Base-by-base conservation (phyloP, 2,113 vertebrate genomes). In the Carettochelys insculpta region DNA sequence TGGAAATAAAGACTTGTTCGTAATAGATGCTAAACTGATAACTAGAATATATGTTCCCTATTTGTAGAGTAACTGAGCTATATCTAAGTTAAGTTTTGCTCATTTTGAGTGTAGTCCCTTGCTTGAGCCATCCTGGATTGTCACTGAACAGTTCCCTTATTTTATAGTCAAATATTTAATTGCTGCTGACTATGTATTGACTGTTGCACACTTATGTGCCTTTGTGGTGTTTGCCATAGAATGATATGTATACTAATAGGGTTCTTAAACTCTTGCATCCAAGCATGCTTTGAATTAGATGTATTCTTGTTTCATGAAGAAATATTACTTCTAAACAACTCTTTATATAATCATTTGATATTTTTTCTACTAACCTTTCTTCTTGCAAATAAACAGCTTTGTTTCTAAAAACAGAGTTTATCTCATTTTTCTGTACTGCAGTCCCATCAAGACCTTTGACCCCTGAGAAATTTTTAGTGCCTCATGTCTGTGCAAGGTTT, bases 401-500 rank as follows among this genome's bases (percentile, higher is more conserved):
- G 2, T 86, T 82, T 3, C 2, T 85, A 41, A 73, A 77, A n/a
- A 78, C 81, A 82, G 88, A n/a, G n/a, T n/a, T n/a, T n/a, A n/a
- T n/a, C n/a, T n/a, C n/a, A n/a, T n/a, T 85, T 75, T 7, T 95
- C 47, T 50, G 5, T 4, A 1, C 80, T 85, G 52, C 83, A 99
- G 99, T 97, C 88, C 98, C 99, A 5, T 98, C 98, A n/a, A 98
- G 99, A 94, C 98, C 99, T 1, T 96, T 97, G 45, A 99, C 99
- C 0, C 99, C 99, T 6, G 99, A 99, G 97, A 99, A 99, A 87
- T 99, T 98, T 92, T 97, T 98, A 2, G 97, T 99, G 85, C 98
- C 99, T 88, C 99, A 99, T 82, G 95, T 99, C 31, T 99, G 99
- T 95, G 98, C 98, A 82, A 97, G 99, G 73, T 99, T 99, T 86